Base-by-base conservation (phyloP, 2,888 invertebrate species). In the Cremastobaeus sp. region DNA sequence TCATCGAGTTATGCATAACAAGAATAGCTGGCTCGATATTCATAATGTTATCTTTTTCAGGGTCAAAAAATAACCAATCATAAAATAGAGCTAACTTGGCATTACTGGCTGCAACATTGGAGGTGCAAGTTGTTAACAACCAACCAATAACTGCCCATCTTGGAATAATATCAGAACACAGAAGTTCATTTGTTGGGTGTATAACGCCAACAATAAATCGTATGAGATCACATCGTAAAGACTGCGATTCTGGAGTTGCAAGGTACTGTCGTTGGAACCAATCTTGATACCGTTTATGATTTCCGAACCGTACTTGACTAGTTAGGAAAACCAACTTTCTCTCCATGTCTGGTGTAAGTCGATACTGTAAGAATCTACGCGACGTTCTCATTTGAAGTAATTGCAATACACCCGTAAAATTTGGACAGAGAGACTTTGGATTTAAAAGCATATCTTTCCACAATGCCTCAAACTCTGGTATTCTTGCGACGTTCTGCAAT, bases 141-240 rank as follows among this genome's bases (percentile, higher is more conserved):
- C 97, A 97, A 60, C 96, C 96, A 83, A 97, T 96, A 41, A 97
- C 95, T 76, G 96, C 96, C 97, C 97, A 97, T 79, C 97, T 91
- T 78, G 97, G 97, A 88, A 96, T 96, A 86, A 97, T 95, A 85
- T 97, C 96, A n/a, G 96, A 96, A 88, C 96, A 95, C 54, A 97
- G 89, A 47, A 96, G 90, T 88, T 97, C 96, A 88, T 97, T 97
- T 30, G 96, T 94, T 45, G 97, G 97, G 89, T 97, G 97, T 86
- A 97, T 96, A 1, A 96, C 96, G 70, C 96, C 95, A 79, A 97
- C 96, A 80, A 97, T 96, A 86, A 96, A 97, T 43, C 97, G 91
- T 83, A 97, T 97, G 88, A 97, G 93, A 89, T 97, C 97, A 89
- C 96, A 96, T 79, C 97, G 90, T 52, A 97, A 89, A 20, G 96